Base-by-base conservation (phyloP, 2,888 invertebrate genomes). In the Craniophora ligustri region DNA sequence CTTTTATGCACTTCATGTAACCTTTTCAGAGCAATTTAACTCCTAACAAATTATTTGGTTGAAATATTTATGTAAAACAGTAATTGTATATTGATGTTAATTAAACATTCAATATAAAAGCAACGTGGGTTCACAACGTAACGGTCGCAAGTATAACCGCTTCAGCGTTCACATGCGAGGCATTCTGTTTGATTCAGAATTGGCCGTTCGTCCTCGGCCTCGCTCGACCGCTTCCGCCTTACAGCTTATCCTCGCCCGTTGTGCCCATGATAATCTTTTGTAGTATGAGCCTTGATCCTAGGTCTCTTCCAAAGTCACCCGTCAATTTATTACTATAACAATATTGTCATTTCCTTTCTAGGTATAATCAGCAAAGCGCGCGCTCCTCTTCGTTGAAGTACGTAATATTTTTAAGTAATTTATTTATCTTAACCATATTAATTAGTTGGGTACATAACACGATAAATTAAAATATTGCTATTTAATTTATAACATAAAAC, bases 341-440 rank as follows among this genome's bases (percentile, higher is more conserved):
- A 81, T 80, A 79, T 82, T 87, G 79, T 88, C 71, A 85, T 92
- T 92, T 91, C 89, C 88, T 91, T 92, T 92, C 92, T 92, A 92
- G 92, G 92, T 92, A 92, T 92, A 92, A 91, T 87, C 92, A 92
- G 87, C 92, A 91, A 90, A 88, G 88, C 87, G 91, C 89, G 87
- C 91, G 92, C 85, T 86, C 91, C 78, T 90, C 92, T 87, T 91
- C 91, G 88, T 85, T 92, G 75, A 92, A 92, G 92, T 92, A 92
- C 92, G 92, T 92, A 92, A 89, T 78, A 78, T 71, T 81, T 63
- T 85, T 74, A 59, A 74, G 42, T 59, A 41, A 77, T 82, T 82
- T 78, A 73, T 78, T 79, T 72, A 72, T 75, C 73, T 75, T 79
- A 63, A 61, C 72, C 58, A 64, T 15, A n/a, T 53, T 61, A 28